Evolutionary conservation across 2,113 vertebrate genomes (phyloP).

Genomic region (Labrus mixtus): DNA sequence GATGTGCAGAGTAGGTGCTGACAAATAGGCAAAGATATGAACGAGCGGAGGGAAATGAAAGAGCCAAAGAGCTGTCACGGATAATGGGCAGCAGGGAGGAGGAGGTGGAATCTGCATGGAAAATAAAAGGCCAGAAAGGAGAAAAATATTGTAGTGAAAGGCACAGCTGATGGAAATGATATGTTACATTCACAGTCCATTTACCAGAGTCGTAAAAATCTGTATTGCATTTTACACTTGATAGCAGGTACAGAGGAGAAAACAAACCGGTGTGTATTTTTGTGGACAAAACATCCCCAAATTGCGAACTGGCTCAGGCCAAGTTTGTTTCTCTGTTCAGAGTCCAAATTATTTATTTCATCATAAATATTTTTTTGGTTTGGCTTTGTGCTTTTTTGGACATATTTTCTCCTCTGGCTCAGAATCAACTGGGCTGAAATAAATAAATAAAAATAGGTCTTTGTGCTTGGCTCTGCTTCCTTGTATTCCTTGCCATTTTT

Average conservation of each 20-base stretch:
- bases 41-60: constrained; percentile 42
- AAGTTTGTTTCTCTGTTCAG: constrained; percentile 50
- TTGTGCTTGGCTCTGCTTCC: constrained; percentile 52
- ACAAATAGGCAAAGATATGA: constrained; percentile 36
- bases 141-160: constrained; percentile 6
- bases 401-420: constrained; percentile 57
- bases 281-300: constrained; percentile 33
- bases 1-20: constrained; percentile 37
- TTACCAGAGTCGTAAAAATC: background rate
- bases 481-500: constrained; percentile 61
- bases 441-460: constrained; percentile 65
- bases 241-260: background rate
- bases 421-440: constrained; percentile 57
- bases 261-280: constrained; percentile 9
- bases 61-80: constrained; percentile 42
- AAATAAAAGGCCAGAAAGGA: constrained; percentile 20
- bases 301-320: constrained; percentile 11
- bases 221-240: background rate
- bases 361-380: constrained; percentile 59
- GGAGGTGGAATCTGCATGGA: background rate
- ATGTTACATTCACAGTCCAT: constrained; percentile 3
- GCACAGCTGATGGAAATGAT: constrained; percentile 9
- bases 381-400: constrained; percentile 52
- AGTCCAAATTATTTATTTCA: constrained; percentile 62
- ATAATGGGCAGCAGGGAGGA: background rate